Evolutionary conservation across 1,140 invertebrate genomes (phyloP), one percentile per base, ranked within the genome.

Genomic region (Saccostrea glomerata): DNA sequence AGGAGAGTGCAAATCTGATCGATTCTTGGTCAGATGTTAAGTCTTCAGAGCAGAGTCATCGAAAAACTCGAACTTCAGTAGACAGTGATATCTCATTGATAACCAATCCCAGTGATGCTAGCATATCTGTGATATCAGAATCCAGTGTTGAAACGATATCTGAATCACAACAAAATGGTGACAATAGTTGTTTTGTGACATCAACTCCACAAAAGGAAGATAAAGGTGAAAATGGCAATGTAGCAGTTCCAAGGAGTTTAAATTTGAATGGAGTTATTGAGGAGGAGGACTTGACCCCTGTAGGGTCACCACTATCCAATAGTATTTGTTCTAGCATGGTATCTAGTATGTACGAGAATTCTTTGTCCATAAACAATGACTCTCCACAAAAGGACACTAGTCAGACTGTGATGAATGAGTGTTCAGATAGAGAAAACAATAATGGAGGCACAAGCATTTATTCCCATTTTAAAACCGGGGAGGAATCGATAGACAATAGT

Each of bases 51-150:
- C 63, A 88, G 20, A 55, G 17, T 60, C 23, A 56, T 15, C 40
- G 20, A 17, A 88, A 87, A 55, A 87, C 86, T 47, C 60, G 63
- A 12, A 84, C 89, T 2, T 93, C 93, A 25, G 89, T 88, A 12
- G 93, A 93, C 15, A 94, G 94, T 92, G 94, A 94, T 84, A 93
- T 94, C 7, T 93, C 93, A 11, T 91, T 94, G 56, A 84, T 94
- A 25, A 92, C 91, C 36, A 92, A 93, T 70, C 92, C 92, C 12
- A 94, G 93, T 90, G 88, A 92, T 55, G 91, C 89, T 70, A 93
- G 88, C 58, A 90, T 94, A 82, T 89, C 91, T 36, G 90, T 92
- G 30, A 90, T 93, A 63, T 91, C 92, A 7, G 90, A 92, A 30
- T 86, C 89, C 15, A 88, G 86, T 77, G 82, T 85, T 2, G 85